These are phyloP conservation scores for Aphodius sticticus DNA, from an alignment of 2,888 invertebrate species.

Conservation along the genomic window DNA sequence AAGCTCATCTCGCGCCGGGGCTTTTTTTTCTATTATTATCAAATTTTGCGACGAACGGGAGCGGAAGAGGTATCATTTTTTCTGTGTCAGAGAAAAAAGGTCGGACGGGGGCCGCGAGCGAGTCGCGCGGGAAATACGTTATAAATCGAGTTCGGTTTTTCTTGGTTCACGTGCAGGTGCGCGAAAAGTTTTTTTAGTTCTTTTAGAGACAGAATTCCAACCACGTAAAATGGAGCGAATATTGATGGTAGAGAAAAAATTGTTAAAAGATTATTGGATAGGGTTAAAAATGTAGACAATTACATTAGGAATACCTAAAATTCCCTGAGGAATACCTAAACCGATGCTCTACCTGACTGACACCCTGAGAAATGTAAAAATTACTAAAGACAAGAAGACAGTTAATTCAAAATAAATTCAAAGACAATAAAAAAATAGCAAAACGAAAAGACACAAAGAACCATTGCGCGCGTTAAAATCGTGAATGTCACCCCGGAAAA, in stretches of 20 bases:
- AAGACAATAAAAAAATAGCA: no score
- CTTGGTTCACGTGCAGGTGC: background rate
- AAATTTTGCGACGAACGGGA: background rate
- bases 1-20: background rate
- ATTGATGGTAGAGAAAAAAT: background rate
- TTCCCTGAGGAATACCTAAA: no score
- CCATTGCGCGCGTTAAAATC: no score
- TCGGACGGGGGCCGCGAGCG: background rate
- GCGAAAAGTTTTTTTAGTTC: background rate
- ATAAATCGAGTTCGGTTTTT: constrained; percentile 4
- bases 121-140: background rate
- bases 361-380: no score
- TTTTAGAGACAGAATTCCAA: background rate
- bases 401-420: no score
- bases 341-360: no score
- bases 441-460: no score
- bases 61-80: constrained; percentile 4
- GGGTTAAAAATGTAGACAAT: background rate
- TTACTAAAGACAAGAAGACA: no score
- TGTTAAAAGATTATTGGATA: background rate
- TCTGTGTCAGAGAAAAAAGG: background rate
- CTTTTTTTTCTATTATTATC: background rate
- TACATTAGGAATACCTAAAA: background rate
- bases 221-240: background rate
- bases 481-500: no score